Conservation (phyloP, 1,140 invertebrate species). For the Chymomyza costata region DNA sequence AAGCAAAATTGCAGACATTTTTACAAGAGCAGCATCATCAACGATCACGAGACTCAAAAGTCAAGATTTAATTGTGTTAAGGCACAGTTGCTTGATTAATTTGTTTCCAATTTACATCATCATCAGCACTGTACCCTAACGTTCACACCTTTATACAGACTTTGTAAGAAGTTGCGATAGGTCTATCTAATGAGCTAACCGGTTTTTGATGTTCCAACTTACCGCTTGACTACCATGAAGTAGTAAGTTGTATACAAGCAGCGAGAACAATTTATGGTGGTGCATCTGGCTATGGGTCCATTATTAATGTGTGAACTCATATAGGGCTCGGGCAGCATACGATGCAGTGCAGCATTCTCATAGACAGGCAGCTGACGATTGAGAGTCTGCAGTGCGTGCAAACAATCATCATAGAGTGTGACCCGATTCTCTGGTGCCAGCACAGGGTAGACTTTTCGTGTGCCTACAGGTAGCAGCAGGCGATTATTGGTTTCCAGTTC, state of each 20-base stretch:
- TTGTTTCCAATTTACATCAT: no score
- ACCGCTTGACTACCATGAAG: constrained; percentile 73
- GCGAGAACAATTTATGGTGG: constrained; percentile 51
- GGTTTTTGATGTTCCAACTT: constrained; percentile 19
- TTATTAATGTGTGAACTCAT: constrained; percentile 63
- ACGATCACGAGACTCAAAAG: no score
- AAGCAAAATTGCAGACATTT: no score
- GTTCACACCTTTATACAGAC: no score
- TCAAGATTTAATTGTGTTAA: no score
- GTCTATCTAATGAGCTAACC: not conserved
- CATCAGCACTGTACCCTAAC: no score
- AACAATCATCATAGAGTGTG: constrained; percentile 62
- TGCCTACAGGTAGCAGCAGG: constrained; percentile 55
- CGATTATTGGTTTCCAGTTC: constrained; percentile 47
- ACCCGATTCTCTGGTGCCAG: constrained; percentile 60
- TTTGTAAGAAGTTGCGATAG: constrained; percentile 3
- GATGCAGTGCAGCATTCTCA: constrained; percentile 48
- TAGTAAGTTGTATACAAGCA: constrained; percentile 69
- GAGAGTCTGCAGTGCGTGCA: constrained; percentile 51
- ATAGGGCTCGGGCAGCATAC: constrained; percentile 55
- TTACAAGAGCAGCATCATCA: no score
- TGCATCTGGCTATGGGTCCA: constrained; percentile 63
- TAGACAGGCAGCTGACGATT: constrained; percentile 51
- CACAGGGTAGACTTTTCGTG: constrained; percentile 51
- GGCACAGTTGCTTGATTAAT: no score